Conservation (phyloP, 2,113 vertebrate genomes). For the Antechinus flavipes region DNA sequence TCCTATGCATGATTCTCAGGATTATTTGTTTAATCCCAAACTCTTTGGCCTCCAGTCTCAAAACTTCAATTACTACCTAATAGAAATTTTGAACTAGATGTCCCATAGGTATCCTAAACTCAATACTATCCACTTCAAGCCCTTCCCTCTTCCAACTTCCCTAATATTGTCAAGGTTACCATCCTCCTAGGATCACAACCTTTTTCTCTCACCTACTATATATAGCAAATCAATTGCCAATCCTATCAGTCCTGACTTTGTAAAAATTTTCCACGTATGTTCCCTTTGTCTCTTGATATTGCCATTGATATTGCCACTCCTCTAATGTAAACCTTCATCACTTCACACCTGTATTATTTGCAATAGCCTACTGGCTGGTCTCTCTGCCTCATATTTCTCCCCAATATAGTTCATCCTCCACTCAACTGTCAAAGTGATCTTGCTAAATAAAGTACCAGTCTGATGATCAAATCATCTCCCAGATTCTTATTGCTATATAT, state of each 20-base stretch:
- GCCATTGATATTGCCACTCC: no score
- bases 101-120: background rate
- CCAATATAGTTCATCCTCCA: background rate
- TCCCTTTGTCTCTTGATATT: background rate
- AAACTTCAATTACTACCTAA: background rate
- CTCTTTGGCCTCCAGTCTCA: background rate
- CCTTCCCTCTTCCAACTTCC: background rate
- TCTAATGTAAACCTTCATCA: background rate
- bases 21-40: no score
- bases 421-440: background rate
- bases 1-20: background rate
- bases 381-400: background rate
- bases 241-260: background rate
- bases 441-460: background rate
- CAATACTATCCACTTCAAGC: background rate
- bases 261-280: background rate
- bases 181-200: background rate
- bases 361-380: background rate
- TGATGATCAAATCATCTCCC: background rate
- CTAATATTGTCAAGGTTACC: background rate
- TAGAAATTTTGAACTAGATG: background rate
- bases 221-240: background rate
- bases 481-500: background rate
- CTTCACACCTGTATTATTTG: background rate
- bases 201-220: background rate